Percentiles rank a stretch among this genome's conserved stretches.
These are phyloP conservation scores for Hartigia nigra DNA, from an alignment of 2,888 invertebrate genomes.

Conservation along the genomic window DNA sequence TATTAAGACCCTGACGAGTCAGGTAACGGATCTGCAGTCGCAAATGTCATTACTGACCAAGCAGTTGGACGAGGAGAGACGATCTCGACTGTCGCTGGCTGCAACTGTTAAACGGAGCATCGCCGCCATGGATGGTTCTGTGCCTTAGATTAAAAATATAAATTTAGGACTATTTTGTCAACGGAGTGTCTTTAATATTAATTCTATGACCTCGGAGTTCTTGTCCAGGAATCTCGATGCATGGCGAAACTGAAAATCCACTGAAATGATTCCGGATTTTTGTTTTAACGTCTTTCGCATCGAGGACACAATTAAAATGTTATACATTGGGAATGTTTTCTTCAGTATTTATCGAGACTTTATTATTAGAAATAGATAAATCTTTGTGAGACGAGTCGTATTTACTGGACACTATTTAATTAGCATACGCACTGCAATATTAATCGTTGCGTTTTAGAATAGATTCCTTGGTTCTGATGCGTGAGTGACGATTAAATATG, in stretches of 20 bases:
- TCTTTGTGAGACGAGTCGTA: not conserved
- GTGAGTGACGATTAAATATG: too few relatives aligned
- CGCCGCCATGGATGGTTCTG: constrained; percentile 49
- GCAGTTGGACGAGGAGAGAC: constrained; percentile 77
- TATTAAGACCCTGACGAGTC: constrained; percentile 80
- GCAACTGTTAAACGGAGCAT: constrained; percentile 61
- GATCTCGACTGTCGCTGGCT: constrained; percentile 65
- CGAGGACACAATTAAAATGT: not conserved
- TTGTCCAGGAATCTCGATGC: too few relatives aligned
- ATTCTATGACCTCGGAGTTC: too few relatives aligned
- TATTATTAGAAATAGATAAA: not conserved
- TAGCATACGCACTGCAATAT: too few relatives aligned
- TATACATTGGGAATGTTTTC: not conserved
- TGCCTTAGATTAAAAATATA: constrained; percentile 34
- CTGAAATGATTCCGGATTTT: too few relatives aligned
- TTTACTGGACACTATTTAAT: too few relatives aligned
- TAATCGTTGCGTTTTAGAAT: too few relatives aligned
- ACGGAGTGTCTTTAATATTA: not conserved
- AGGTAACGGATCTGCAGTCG: constrained; percentile 75
- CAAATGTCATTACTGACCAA: constrained; percentile 72
- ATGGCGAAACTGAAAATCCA: too few relatives aligned
- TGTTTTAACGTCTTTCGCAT: not conserved
- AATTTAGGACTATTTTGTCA: not conserved
- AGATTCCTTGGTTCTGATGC: too few relatives aligned
- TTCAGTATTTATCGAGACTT: not conserved